phyloP scores from a whole-genome alignment of 2,113 vertebrate genomes.

The Onychostoma macrolepis region DNA sequence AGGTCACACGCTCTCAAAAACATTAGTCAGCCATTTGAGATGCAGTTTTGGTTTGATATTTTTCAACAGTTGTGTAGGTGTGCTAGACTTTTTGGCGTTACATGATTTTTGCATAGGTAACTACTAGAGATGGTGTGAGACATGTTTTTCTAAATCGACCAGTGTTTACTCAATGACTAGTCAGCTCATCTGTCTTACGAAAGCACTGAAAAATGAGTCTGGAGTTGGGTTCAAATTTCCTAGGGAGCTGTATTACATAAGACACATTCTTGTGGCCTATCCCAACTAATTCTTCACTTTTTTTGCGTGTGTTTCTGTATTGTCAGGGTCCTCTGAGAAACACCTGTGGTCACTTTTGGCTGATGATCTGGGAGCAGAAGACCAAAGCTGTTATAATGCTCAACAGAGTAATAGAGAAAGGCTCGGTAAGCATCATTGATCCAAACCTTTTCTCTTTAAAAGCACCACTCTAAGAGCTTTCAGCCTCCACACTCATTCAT shows the following conservation, averaged over 20 bases:
- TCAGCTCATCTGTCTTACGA: not conserved
- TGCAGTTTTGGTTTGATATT: not conserved
- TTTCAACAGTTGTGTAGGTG: not conserved
- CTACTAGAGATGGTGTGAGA: not conserved
- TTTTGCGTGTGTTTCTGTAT: slow-evolving; percentile 3
- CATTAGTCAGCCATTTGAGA: slow-evolving; percentile 24
- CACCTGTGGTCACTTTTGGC: slow-evolving; percentile 97
- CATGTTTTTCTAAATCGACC: not conserved
- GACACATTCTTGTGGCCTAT: not conserved
- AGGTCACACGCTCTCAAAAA: slow-evolving; percentile 35
- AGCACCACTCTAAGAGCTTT: not conserved
- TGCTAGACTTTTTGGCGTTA: not conserved
- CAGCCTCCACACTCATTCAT: not conserved
- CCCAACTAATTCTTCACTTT: not conserved
- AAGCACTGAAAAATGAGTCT: not conserved
- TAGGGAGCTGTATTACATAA: not conserved
- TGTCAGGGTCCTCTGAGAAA: slow-evolving; percentile 92
- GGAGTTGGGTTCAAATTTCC: not conserved
- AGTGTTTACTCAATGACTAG: not conserved
- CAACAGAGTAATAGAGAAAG: slow-evolving; percentile 95
- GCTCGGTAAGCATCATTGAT: slow-evolving; percentile 84
- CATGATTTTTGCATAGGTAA: not conserved
- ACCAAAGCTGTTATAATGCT: slow-evolving; percentile 97
- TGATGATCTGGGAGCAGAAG: slow-evolving; percentile 97
- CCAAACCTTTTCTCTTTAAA: not conserved